Evolutionary conservation across 2,888 invertebrate species (phyloP).

Genomic region (Osmoderma eremita): DNA sequence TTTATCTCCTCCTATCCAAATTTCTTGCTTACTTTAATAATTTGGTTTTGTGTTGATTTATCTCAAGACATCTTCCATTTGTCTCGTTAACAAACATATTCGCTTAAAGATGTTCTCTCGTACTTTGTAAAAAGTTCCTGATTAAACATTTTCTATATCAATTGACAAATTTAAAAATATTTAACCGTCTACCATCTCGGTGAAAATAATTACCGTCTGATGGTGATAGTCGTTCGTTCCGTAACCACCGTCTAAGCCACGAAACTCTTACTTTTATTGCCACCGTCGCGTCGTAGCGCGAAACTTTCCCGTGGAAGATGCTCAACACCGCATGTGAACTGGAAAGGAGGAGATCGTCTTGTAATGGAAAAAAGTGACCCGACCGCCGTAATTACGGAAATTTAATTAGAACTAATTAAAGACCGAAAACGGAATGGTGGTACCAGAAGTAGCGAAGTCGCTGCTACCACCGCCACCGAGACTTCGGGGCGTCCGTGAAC

Average conservation of each 20-base stretch:
- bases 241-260: conserved; percentile 8
- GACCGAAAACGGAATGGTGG: conserved; percentile 47
- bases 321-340: conserved; percentile 30
- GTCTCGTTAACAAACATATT: no score
- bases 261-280: conserved; percentile 33
- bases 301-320: conserved; percentile 11
- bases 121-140: no score
- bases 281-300: not conserved
- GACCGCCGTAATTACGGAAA: conserved; percentile 61
- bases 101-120: no score
- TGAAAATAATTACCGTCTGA: conserved; percentile 29
- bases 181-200: no score
- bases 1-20: no score
- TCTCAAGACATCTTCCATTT: no score
- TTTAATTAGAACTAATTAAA: conserved; percentile 64
- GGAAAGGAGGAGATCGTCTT: conserved; percentile 38
- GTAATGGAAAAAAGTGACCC: conserved; percentile 42
- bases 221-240: not conserved
- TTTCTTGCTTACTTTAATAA: no score
- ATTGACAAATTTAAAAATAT: no score
- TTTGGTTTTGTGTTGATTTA: no score
- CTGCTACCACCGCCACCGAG: no score
- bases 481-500: conserved; percentile 46
- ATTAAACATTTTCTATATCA: no score
- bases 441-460: conserved; percentile 36